A percentile compares a stretch with the other conserved stretches of the same genome.
These are phyloP conservation scores for Gnatocerus cornutus DNA, from an alignment of 2,888 invertebrate genomes.

Conservation along the genomic window DNA sequence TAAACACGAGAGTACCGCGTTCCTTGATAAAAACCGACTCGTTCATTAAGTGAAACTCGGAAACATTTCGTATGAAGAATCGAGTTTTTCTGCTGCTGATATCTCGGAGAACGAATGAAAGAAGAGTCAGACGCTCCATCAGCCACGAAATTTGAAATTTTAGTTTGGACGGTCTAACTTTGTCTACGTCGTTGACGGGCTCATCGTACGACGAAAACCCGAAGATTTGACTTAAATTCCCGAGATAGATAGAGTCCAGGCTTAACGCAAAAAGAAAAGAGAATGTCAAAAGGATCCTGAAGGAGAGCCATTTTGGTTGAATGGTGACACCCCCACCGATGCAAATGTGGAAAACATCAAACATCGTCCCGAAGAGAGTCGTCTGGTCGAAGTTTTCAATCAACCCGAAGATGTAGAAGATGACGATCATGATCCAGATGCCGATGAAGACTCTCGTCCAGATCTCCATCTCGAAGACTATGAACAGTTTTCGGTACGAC, in stretches of 20 bases:
- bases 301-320: constrained; percentile 28
- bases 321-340: constrained; percentile 27
- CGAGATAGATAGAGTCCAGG: constrained; percentile 54
- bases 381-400: constrained; percentile 25
- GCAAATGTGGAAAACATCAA: constrained; percentile 47
- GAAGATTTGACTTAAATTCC: constrained; percentile 56
- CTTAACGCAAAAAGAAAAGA: constrained; percentile 51
- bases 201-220: constrained; percentile 44
- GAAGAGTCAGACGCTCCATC: background rate
- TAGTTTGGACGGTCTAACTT: background rate
- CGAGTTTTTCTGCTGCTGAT: background rate
- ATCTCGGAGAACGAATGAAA: constrained; percentile 1
- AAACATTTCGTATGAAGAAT: background rate
- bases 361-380: constrained; percentile 3
- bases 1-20: constrained; percentile 41
- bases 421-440: constrained; percentile 15
- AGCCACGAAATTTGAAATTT: constrained; percentile 7
- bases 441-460: constrained; percentile 45
- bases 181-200: constrained; percentile 31
- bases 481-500: constrained; percentile 51
- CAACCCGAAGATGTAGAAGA: constrained; percentile 27
- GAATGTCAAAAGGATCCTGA: constrained; percentile 50
- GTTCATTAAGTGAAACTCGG: constrained; percentile 27
- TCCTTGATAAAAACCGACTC: constrained; percentile 28
- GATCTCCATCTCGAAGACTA: constrained; percentile 46